These are phyloP conservation scores for Montipora cactus DNA, from an alignment of 64 coral and sea anemone species.

Conservation along the genomic window DNA sequence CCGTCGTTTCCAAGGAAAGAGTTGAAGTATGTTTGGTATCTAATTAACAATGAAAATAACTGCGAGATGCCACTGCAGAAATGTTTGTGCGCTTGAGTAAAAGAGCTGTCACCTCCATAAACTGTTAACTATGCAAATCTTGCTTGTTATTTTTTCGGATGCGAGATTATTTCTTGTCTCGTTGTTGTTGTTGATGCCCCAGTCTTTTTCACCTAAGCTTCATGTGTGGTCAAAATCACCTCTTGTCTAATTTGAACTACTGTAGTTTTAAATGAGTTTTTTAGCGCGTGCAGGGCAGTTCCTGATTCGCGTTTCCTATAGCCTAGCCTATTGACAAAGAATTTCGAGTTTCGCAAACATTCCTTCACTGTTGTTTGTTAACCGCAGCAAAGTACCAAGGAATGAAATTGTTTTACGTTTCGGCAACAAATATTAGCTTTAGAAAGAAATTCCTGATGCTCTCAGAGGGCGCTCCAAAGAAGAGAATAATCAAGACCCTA, in stretches of 20 bases:
- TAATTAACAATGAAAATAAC: constrained; percentile 28
- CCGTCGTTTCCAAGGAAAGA: constrained; percentile 39
- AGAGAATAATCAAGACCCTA: neutral
- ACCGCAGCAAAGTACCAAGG: constrained; percentile 39
- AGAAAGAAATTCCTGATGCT: constrained; percentile 49
- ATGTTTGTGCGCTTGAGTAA: neutral
- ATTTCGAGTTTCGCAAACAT: constrained; percentile 28
- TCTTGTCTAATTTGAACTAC: neutral
- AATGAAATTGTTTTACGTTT: constrained; percentile 44
- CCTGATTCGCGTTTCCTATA: neutral
- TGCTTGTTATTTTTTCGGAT: neutral
- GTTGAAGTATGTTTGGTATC: constrained; percentile 36
- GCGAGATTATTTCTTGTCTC: neutral
- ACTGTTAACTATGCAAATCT: constrained; percentile 43
- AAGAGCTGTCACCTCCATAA: constrained; percentile 9
- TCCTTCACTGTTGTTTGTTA: constrained; percentile 24
- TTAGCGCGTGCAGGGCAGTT: neutral
- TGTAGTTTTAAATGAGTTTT: neutral
- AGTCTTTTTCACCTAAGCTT: neutral
- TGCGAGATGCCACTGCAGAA: neutral
- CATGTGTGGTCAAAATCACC: neutral
- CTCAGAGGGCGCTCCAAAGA: neutral
- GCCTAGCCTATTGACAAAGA: constrained; percentile 16
- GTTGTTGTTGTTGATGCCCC: neutral
- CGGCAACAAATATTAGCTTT: constrained; percentile 53